Base-by-base conservation (phyloP, 2,888 invertebrate genomes). In the Magallana nippona region DNA sequence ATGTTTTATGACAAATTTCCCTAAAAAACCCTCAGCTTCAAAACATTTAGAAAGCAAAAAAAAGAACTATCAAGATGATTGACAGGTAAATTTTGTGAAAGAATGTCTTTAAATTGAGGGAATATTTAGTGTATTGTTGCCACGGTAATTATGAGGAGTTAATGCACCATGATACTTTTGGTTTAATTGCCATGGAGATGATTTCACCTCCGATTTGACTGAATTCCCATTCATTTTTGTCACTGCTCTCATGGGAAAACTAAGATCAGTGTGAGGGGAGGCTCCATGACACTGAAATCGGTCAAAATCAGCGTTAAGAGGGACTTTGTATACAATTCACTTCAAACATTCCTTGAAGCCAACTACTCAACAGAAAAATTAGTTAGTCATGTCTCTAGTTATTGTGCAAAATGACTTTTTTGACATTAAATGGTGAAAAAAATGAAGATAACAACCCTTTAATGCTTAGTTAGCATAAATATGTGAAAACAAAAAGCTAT, bases 111-210 rank as follows among this genome's bases (percentile, higher is more conserved):
- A 71, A 71, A 71, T 71, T 71, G 71, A 32, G 11, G 27, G 32
- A 27, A 71, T 71, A 32, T 71, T 71, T 27, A 71, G 71, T 22
- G 71, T 71, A 71, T 71, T 71, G 71, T 71, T 71, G 32, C 71
- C 71, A 71, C 71, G 71, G 71, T 71, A 71, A 71, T 71, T 71
- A 71, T 27, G 27, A 71, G 71, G 71, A 71, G 71, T 71, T 71
- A 71, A 71, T 71, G 71, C 71, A 71, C 71, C 71, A 71, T 71
- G 71, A 71, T 71, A 71, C 27, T 71, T 71, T 27, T 71, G 32
- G 71, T 71, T 32, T 71, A 71, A 71, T 71, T 71, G 71, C 71
- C 71, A 71, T 71, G 27, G 71, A 22, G 22, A 71, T 71, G 27
- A 71, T 71, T 71, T 71, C 32, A 60, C 71, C 71, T 27, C 27